Evolutionary conservation across 2,888 invertebrate genomes (phyloP), one percentile per base, ranked within the genome.

Genomic region (Drosophila limbata): DNA sequence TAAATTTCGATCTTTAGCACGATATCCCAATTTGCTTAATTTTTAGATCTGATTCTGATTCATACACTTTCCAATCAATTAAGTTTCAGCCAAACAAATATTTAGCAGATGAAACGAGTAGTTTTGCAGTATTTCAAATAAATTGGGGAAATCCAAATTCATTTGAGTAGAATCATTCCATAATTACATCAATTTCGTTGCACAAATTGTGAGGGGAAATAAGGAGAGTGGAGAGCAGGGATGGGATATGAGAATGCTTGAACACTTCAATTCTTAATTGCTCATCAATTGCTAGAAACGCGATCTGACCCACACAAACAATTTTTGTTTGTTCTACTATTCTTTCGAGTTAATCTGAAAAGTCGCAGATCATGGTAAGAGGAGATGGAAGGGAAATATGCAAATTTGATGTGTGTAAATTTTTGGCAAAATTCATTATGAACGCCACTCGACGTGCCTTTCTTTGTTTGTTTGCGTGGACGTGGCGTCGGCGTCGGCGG

Each of bases 221-320:
- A 10, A 28, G 13, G 13, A 33, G 17, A 28, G n/a, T 17, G n/a
- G 13, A 4, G 35, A 35, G 9, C 6, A 0, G 42, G 21, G 6
- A 3, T 6, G 42, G 17, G 6, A 13, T 17, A n/a, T 31, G 21
- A 17, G n/a, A 66, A 50, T 59, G 51, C 42, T 28, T 51, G 35
- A 19, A 17, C 40, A 52, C n/a, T 69, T 44, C 13, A 35, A 13
- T 33, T 33, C 10, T 45, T 50, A 81, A 69, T 77, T 79, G 80
- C 80, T 74, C 79, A 78, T 63, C 70, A 71, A 74, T 81, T 74
- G 84, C 65, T 61, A 59, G 60, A 69, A 79, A 69, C 65, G 39
- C 11, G 52, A 82, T 72, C 78, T 82, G 84, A 83, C 84, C 84
- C 73, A 83, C 83, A 71, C 78, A 82, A 81, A 61, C 68, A 61